These are phyloP conservation scores for Hybos culiciformis DNA, from an alignment of 2,888 invertebrate genomes.

Conservation along the genomic window DNA sequence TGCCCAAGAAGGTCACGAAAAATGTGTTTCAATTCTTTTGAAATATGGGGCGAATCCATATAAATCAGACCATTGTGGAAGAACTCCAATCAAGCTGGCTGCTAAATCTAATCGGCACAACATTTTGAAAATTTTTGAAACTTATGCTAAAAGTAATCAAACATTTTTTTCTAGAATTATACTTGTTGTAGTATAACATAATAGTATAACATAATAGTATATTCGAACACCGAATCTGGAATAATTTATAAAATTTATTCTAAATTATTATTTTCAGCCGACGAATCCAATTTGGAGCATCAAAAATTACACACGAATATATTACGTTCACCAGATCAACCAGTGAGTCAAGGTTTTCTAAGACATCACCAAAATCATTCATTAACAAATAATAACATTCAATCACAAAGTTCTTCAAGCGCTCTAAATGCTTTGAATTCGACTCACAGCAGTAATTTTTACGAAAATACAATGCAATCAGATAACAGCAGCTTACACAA, in stretches of 20 bases:
- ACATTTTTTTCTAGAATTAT: not conserved
- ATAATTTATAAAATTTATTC: too few relatives aligned
- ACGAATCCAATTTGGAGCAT: constrained; percentile 32
- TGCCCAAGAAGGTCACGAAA: constrained; percentile 90
- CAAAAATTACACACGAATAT: constrained; percentile 33
- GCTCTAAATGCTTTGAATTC: constrained; percentile 34
- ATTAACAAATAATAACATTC: constrained; percentile 25
- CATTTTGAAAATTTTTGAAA: constrained; percentile 66
- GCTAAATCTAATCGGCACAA: constrained; percentile 81
- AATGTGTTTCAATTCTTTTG: constrained; percentile 69
- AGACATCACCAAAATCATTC: constrained; percentile 18
- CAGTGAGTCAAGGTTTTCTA: constrained; percentile 24
- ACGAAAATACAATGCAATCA: constrained; percentile 37
- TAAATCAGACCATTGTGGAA: constrained; percentile 74
- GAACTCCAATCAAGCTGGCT: constrained; percentile 78
- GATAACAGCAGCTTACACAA: constrained; percentile 36
- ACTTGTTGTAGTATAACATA: too few relatives aligned
- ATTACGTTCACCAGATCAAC: constrained; percentile 35
- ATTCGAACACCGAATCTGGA: too few relatives aligned
- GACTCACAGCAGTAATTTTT: constrained; percentile 36
- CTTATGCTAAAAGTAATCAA: constrained; percentile 40
- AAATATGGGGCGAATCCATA: constrained; percentile 76
- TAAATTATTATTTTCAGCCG: constrained; percentile 23
- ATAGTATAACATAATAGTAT: too few relatives aligned
- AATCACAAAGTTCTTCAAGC: constrained; percentile 19